Conservation (phyloP, 30 jellyfish, hydroid and myxozoan genomes). For the Rhopilema esculentum region DNA sequence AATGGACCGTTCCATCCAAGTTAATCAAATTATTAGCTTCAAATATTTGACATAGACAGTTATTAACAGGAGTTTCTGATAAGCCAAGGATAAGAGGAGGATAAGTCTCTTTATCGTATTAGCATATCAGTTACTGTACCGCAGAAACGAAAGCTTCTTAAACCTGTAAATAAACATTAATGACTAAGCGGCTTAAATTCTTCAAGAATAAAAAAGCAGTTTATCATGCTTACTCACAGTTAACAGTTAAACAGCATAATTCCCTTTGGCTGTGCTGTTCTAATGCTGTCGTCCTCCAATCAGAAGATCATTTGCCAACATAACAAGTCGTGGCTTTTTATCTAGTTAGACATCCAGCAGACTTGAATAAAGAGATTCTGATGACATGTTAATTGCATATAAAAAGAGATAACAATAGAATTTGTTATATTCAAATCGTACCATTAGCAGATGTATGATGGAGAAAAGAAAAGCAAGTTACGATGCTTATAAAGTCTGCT, state of each 20-base stretch:
- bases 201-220: neutral
- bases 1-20: neutral
- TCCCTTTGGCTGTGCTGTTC: neutral
- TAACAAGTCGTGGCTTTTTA: slow-evolving; percentile 31
- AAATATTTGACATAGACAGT: neutral
- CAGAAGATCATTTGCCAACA: neutral
- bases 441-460: slow-evolving; percentile 58
- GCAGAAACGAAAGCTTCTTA: neutral
- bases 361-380: slow-evolving; percentile 32
- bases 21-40: neutral
- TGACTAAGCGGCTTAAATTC: neutral
- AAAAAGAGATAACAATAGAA: slow-evolving; percentile 31
- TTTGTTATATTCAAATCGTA: slow-evolving; percentile 44
- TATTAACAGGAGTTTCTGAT: neutral
- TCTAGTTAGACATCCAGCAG: slow-evolving; percentile 53
- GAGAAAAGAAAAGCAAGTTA: slow-evolving; percentile 34
- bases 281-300: slow-evolving; percentile 7
- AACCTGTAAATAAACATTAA: neutral
- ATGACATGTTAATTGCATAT: slow-evolving; percentile 69
- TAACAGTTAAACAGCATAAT: neutral
- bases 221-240: neutral
- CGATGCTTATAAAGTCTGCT: slow-evolving; percentile 49
- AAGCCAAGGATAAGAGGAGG: neutral
- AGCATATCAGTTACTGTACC: neutral
- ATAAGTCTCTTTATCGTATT: neutral